Evolutionary conservation across 2,888 invertebrate genomes (phyloP).

Genomic region (Machimus atricapillus): DNA sequence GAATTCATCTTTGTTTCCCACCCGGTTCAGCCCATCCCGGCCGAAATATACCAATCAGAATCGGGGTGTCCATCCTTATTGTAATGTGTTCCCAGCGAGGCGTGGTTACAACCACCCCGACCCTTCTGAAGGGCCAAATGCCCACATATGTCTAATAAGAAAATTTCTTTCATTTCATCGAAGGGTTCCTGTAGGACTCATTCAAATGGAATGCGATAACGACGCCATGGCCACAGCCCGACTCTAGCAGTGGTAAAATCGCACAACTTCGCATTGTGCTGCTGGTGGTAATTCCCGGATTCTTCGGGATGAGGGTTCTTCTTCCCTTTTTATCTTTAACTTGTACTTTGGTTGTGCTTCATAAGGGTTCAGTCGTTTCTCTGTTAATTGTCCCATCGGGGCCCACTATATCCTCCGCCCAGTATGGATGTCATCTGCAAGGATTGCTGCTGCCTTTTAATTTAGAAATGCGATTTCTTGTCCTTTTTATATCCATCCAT

Average conservation of each 20-base stretch:
- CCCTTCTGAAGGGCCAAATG: background rate
- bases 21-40: background rate
- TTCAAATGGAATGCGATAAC: conserved; percentile 35
- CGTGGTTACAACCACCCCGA: conserved; percentile 18
- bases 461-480: conserved; percentile 37
- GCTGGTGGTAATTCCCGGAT: background rate
- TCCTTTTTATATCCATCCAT: conserved; percentile 20
- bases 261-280: background rate
- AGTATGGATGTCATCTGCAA: conserved; percentile 28
- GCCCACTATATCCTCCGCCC: background rate
- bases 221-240: background rate
- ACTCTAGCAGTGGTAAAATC: background rate
- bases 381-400: conserved; percentile 31
- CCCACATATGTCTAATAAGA: conserved; percentile 32
- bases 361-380: conserved; percentile 20
- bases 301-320: conserved; percentile 15
- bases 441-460: conserved; percentile 16
- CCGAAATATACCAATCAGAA: background rate
- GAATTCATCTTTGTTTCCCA: background rate
- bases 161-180: conserved; percentile 25
- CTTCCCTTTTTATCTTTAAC: conserved; percentile 32
- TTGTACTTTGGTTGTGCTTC: conserved; percentile 4
- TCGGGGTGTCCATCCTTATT: background rate
- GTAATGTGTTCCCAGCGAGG: background rate
- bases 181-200: conserved; percentile 24